A percentile compares a stretch with the other conserved stretches of the same genome.
Evolutionary conservation across 2,113 vertebrate species (phyloP).

Genomic region (Octodon degus): DNA sequence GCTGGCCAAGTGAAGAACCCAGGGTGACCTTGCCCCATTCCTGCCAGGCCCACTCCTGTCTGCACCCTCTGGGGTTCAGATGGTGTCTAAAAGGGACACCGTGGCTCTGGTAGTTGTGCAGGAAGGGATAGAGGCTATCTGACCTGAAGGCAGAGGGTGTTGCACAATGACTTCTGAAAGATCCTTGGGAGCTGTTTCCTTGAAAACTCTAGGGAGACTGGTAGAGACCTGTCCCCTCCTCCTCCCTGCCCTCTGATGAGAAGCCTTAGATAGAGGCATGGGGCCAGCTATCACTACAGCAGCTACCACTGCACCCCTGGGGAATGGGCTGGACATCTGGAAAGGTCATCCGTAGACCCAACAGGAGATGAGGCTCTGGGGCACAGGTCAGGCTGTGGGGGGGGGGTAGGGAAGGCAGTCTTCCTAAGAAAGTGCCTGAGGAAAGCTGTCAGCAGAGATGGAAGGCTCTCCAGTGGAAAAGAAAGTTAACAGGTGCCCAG

Average conservation of each 20-base stretch:
- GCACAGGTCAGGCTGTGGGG: conserved; percentile 27
- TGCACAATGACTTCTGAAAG: not conserved
- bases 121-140: not conserved
- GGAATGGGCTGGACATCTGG: conserved; percentile 38
- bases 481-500: not conserved
- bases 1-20: not conserved
- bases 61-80: not conserved
- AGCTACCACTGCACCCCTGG: not conserved
- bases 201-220: not conserved
- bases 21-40: too few relatives aligned
- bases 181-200: not conserved
- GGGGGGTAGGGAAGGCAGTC: not conserved
- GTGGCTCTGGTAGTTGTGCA: not conserved
- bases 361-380: not conserved
- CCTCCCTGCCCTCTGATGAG: not conserved
- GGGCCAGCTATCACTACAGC: not conserved
- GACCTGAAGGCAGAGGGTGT: not conserved
- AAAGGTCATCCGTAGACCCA: not conserved
- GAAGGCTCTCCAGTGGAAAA: not conserved
- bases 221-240: not conserved
- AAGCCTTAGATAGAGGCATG: not conserved
- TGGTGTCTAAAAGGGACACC: not conserved
- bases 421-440: conserved; percentile 3
- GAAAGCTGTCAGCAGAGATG: not conserved
- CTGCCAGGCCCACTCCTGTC: not conserved